Evolutionary conservation across 2,888 invertebrate species (phyloP), one percentile per base, ranked within the genome.

Genomic region (Beris chalybata): DNA sequence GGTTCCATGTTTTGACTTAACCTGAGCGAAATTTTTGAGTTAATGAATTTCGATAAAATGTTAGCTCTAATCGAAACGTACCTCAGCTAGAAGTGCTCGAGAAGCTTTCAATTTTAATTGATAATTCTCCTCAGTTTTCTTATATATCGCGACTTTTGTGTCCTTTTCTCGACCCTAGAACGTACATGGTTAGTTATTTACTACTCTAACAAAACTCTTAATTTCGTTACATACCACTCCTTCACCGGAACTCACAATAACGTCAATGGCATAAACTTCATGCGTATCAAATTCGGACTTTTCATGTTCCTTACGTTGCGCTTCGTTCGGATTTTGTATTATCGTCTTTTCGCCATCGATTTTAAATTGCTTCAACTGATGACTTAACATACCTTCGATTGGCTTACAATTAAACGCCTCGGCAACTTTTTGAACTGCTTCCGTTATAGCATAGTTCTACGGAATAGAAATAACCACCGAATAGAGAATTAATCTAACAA

Each of bases 271-370:
- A 82, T 97, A 99, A 0, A 97, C 98, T 83, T 99, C 99, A 80
- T 97, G 91, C 64, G 92, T 91, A 78, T 97, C 97, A 79, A 99
- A 89, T 69, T 92, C 93, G 77, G 91, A 93, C 79, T 97, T 97
- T 81, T 98, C 98, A 79, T 97, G 95, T 77, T 98, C 98, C 77
- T 96, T 95, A 74, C 92, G 91, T 79, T 97, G 97, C 32, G 93
- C 91, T 78, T 99, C 98, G 73, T 92, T 94, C 22, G 99, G 98
- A 82, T 99, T 99, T 81, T 97, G 94, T 75, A 95, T 95, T 72
- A 96, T 93, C 30, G 94, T 92, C 82, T 99, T 99, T 76, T 97
- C 97, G 15, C 98, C 98, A 81, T 99, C 97, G 78, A 97, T 97
- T 79, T 93, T 91, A 81, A 93, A 93, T 79, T 95, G 95, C 81